Percentiles rank a stretch among this genome's conserved stretches.
Conservation (phyloP, 2,113 vertebrate genomes). For the Aythya baeri region DNA sequence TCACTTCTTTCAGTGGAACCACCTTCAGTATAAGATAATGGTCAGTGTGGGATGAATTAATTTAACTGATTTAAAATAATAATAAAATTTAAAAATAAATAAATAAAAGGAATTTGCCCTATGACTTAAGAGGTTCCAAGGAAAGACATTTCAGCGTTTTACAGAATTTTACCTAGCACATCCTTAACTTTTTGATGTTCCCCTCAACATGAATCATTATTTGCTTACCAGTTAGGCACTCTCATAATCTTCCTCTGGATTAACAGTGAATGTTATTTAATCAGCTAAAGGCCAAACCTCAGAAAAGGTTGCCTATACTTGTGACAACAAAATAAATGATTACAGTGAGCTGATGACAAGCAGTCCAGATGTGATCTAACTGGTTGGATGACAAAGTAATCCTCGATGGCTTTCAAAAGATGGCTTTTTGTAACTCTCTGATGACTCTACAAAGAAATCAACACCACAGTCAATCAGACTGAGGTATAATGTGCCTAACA, state of each 20-base stretch:
- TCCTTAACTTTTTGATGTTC: neutral
- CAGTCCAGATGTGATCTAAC: constrained; percentile 34
- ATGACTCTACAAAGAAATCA: constrained; percentile 60
- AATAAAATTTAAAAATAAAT: too few relatives aligned
- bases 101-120: too few relatives aligned
- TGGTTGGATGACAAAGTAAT: constrained; percentile 47
- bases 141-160: neutral
- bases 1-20: neutral
- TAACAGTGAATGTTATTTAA: neutral
- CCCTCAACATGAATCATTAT: neutral
- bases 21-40: neutral
- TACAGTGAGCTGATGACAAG: constrained; percentile 28
- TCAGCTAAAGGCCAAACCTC: constrained; percentile 1
- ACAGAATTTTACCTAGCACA: neutral
- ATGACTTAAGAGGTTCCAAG: neutral
- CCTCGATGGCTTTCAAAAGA: constrained; percentile 48
- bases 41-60: neutral
- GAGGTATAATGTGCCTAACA: constrained; percentile 42
- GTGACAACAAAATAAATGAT: constrained; percentile 9
- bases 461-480: constrained; percentile 23
- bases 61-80: neutral
- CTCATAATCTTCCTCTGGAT: neutral
- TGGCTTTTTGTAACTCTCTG: constrained; percentile 13
- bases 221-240: neutral
- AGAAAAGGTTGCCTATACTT: constrained; percentile 16